Evolutionary conservation across 2,888 invertebrate genomes (phyloP).

Genomic region (Eucera pruinosa): DNA sequence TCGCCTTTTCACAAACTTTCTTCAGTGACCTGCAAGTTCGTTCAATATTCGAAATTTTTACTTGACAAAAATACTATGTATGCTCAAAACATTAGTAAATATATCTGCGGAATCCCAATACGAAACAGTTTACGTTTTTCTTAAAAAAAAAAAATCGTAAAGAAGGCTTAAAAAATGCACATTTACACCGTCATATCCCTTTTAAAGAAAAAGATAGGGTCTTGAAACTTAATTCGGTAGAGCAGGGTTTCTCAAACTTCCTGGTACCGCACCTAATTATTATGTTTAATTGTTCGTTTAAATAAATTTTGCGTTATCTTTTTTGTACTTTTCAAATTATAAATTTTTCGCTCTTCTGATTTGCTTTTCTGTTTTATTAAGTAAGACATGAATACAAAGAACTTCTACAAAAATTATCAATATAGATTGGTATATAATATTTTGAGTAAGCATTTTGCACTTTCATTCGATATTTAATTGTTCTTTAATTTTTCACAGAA

Average conservation of each 20-base stretch:
- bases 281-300: background rate
- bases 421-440: constrained; percentile 46
- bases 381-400: constrained; percentile 45
- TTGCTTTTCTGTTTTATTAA: constrained; percentile 25
- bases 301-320: constrained; percentile 2
- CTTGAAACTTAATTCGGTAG: constrained; percentile 34
- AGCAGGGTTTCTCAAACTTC: constrained; percentile 51
- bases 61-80: too few relatives aligned
- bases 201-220: background rate
- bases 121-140: too few relatives aligned
- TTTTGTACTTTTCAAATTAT: constrained; percentile 9
- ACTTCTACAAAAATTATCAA: constrained; percentile 45
- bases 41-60: too few relatives aligned
- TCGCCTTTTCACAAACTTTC: too few relatives aligned
- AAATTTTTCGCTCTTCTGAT: constrained; percentile 1
- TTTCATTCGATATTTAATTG: constrained; percentile 37
- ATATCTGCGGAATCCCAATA: too few relatives aligned
- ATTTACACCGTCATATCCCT: too few relatives aligned
- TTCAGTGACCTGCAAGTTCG: too few relatives aligned
- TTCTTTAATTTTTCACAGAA: constrained; percentile 12
- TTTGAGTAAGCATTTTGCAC: constrained; percentile 52
- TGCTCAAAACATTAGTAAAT: too few relatives aligned
- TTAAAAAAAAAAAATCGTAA: too few relatives aligned
- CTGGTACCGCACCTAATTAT: background rate
- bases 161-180: too few relatives aligned